Conservation (phyloP, 2,888 invertebrate species). For the Seira sanloemensis region DNA sequence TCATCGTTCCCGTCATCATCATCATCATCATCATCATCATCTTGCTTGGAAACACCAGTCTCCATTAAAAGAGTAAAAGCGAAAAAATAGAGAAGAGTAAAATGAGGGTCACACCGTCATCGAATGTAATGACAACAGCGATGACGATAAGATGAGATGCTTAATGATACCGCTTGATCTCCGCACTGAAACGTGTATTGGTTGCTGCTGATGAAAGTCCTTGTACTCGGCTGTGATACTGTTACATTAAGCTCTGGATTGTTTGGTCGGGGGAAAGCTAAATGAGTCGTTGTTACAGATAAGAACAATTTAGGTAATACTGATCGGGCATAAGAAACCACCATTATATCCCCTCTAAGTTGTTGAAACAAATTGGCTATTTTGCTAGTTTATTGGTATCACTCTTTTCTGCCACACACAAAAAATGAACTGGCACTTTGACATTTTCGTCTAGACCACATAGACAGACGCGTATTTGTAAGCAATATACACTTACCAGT, state of each 20-base stretch:
- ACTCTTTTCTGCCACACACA: conserved; percentile 22
- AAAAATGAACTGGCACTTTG: background rate
- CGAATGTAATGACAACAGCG: background rate
- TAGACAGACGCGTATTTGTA: too few relatives aligned
- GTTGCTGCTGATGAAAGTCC: conserved; percentile 31
- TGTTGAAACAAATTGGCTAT: conserved; percentile 9
- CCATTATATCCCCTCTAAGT: background rate
- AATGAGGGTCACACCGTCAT: conserved; percentile 28
- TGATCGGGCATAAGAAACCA: background rate
- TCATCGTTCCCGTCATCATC: conserved; percentile 47
- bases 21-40: conserved; percentile 22
- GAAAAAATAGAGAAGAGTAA: background rate
- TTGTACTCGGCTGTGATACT: conserved; percentile 59
- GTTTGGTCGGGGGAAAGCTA: conserved; percentile 2
- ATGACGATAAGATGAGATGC: conserved; percentile 53
- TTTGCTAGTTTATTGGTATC: conserved; percentile 23
- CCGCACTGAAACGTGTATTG: too few relatives aligned
- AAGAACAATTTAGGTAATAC: background rate
- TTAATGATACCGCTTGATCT: conserved; percentile 43
- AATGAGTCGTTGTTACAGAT: background rate
- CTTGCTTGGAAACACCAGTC: conserved; percentile 10
- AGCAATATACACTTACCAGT: too few relatives aligned
- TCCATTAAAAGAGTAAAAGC: background rate
- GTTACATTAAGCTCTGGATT: conserved; percentile 14
- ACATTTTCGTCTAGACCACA: too few relatives aligned